A percentile compares a stretch with the other conserved stretches of the same genome.
phyloP scores from a whole-genome alignment of 2,797 vertebrate species.

The Chaunax sp. region DNA sequence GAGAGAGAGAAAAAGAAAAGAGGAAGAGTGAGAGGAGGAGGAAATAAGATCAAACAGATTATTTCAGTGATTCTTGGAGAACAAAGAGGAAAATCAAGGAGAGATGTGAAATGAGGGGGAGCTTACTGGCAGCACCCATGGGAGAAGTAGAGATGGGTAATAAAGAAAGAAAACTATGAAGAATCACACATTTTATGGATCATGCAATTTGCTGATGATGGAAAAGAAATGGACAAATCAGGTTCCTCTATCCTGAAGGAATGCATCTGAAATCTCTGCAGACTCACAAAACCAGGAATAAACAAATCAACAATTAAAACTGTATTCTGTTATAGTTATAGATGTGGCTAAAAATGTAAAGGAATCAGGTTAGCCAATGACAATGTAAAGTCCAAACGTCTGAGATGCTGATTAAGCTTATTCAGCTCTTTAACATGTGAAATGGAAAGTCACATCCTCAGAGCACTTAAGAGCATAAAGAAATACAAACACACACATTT shows the following conservation, averaged over 20 bases:
- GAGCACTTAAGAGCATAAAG: neutral
- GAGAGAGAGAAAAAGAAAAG: neutral
- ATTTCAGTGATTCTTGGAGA: constrained; percentile 44
- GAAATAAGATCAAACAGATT: constrained; percentile 58
- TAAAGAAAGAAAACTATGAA: constrained; percentile 14
- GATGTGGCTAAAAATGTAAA: too few relatives aligned
- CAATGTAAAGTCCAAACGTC: neutral
- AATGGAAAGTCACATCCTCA: constrained; percentile 3
- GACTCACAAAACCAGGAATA: neutral
- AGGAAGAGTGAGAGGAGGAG: neutral
- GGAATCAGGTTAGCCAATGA: too few relatives aligned
- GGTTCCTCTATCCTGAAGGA: neutral
- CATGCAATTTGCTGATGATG: constrained; percentile 16
- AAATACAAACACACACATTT: constrained; percentile 4
- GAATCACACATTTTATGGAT: constrained; percentile 19
- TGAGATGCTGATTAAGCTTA: neutral
- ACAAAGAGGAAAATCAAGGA: constrained; percentile 26
- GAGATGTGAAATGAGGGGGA: constrained; percentile 18
- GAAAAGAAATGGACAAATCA: constrained; percentile 13
- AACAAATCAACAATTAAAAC: too few relatives aligned
- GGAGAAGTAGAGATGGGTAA: constrained; percentile 22
- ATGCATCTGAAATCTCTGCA: neutral
- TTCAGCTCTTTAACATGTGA: neutral
- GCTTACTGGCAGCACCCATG: constrained; percentile 31
- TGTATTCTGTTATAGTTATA: too few relatives aligned